Evolutionary conservation across 2,797 vertebrate genomes (phyloP).

Genomic region (Numenius phaeopus): DNA sequence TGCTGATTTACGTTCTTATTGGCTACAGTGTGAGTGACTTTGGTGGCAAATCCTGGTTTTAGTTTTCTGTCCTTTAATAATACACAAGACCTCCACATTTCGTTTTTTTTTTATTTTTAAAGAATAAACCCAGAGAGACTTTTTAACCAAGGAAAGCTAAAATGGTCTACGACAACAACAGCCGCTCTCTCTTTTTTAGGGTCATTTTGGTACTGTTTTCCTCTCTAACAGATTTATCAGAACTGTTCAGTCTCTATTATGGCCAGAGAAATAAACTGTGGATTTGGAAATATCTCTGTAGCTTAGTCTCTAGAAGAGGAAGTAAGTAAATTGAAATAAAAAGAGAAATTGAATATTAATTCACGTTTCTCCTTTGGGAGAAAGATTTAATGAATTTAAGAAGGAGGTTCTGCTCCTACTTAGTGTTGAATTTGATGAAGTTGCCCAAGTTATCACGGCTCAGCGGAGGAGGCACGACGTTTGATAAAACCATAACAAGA

Average conservation of each 20-base stretch:
- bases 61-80: not conserved
- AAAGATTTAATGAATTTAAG: conserved; percentile 25
- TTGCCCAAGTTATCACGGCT: not conserved
- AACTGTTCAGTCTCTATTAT: not conserved
- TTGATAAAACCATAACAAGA: not conserved
- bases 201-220: not conserved
- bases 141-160: conserved; percentile 5
- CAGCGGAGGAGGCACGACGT: not conserved
- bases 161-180: not conserved
- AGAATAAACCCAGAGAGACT: not conserved
- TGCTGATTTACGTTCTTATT: not conserved
- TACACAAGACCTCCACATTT: not conserved
- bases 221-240: not conserved
- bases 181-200: not conserved
- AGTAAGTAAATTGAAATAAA: conserved; percentile 2
- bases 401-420: conserved; percentile 44
- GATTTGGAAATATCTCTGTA: not conserved
- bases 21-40: not conserved
- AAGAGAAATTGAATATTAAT: conserved; percentile 11
- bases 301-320: not conserved
- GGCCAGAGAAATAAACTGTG: not conserved
- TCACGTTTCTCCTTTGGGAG: not conserved
- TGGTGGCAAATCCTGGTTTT: not conserved
- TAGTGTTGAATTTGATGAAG: not conserved
- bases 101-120: not conserved